Evolutionary conservation across 2,113 vertebrate species (phyloP).

Genomic region (Macaca nemestrina): DNA sequence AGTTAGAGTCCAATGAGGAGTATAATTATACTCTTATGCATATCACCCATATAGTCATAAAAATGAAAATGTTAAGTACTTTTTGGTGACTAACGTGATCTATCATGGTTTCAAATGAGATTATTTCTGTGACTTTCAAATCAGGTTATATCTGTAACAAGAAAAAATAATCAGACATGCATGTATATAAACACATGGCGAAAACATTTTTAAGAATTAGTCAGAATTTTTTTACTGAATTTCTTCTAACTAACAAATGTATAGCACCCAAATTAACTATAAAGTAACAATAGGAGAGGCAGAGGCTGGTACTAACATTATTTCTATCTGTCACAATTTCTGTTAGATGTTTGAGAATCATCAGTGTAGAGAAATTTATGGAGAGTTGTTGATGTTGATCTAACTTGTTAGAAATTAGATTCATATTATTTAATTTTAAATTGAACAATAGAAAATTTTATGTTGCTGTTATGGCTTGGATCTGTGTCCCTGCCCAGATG

Average conservation of each 20-base stretch:
- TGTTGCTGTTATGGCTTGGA: not conserved
- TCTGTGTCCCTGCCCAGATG: no score
- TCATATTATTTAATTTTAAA: not conserved
- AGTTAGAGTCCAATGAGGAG: not conserved
- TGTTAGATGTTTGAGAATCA: not conserved
- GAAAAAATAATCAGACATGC: not conserved
- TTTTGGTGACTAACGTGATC: not conserved
- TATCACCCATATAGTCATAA: not conserved
- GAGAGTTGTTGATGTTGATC: not conserved
- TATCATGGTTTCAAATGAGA: not conserved
- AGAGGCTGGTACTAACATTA: not conserved
- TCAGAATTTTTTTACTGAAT: not conserved
- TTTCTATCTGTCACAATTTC: not conserved
- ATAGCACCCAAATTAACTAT: not conserved
- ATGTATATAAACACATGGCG: not conserved
- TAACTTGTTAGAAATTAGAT: not conserved
- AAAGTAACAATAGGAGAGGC: not conserved
- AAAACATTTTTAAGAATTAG: not conserved
- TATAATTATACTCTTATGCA: not conserved
- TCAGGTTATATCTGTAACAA: not conserved
- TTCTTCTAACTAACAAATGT: not conserved
- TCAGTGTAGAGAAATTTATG: not conserved
- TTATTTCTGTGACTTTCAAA: not conserved
- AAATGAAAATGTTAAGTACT: not conserved
- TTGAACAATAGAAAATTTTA: not conserved